Conservation (phyloP, 2,797 vertebrate species). For the Thamnophis elegans region DNA sequence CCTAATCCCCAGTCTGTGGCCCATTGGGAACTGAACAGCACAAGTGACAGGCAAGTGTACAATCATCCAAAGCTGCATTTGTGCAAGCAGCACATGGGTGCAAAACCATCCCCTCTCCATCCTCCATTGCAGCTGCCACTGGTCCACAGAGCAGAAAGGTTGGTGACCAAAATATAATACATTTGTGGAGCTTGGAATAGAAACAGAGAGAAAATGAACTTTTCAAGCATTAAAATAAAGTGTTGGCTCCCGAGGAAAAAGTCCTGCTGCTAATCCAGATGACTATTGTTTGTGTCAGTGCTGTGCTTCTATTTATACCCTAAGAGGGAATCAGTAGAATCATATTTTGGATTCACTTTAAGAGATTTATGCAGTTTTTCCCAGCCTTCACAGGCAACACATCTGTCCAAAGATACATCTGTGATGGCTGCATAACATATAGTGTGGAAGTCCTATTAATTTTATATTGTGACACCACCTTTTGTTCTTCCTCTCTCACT, state of each 20-base stretch:
- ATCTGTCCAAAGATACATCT: neutral
- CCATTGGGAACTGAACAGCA: no score
- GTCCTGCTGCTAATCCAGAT: neutral
- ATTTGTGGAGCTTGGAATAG: neutral
- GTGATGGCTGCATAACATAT: neutral
- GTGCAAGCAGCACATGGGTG: neutral
- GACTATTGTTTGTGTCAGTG: neutral
- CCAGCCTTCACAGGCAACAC: neutral
- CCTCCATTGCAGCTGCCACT: neutral
- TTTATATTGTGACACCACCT: neutral
- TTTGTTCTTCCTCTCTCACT: neutral
- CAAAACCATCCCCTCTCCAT: neutral
- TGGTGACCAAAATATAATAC: neutral
- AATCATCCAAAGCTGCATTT: neutral
- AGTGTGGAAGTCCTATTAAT: neutral
- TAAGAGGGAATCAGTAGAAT: neutral
- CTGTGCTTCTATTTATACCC: neutral
- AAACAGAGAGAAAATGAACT: neutral
- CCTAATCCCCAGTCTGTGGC: no score
- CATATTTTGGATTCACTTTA: neutral
- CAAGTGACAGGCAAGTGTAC: neutral
- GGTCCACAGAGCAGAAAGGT: neutral
- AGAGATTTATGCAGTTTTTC: neutral
- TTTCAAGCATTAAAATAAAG: neutral
- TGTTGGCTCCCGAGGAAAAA: no score